These are phyloP conservation scores for Saxicola maurus DNA, from an alignment of 2,797 vertebrate genomes.

Conservation along the genomic window DNA sequence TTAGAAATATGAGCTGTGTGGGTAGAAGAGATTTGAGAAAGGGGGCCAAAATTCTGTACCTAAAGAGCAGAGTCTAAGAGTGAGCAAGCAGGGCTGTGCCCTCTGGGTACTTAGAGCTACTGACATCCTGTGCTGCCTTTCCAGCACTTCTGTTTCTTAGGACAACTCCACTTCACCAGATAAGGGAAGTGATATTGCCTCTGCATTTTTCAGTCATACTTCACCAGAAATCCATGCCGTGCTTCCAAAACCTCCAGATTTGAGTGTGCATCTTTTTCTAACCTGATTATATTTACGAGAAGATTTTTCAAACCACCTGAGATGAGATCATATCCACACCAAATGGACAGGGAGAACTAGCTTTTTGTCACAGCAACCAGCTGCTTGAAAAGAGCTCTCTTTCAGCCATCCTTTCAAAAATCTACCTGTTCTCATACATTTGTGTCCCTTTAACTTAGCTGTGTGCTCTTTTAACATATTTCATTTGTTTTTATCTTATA, in stretches of 20 bases:
- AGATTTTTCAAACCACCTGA: conserved; percentile 40
- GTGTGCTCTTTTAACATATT: conserved; percentile 29
- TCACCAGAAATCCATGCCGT: not conserved
- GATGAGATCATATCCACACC: conserved; percentile 43
- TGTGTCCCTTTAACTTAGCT: conserved; percentile 44
- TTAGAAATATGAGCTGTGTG: not conserved
- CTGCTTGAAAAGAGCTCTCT: conserved; percentile 36
- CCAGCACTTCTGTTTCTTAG: not conserved
- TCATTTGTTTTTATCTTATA: conserved; percentile 37
- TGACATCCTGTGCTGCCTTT: not conserved
- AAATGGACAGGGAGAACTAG: conserved; percentile 7
- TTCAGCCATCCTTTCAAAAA: conserved; percentile 48
- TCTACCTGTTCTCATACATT: conserved; percentile 40
- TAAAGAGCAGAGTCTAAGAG: not conserved
- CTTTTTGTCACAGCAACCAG: conserved; percentile 25
- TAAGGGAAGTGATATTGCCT: not conserved
- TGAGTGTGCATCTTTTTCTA: conserved; percentile 11
- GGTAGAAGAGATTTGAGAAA: not conserved
- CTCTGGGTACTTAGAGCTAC: not conserved
- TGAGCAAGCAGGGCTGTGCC: not conserved
- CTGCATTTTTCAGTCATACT: not conserved
- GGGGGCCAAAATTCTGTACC: not conserved
- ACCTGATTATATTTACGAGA: conserved; percentile 36
- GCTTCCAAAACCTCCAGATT: not conserved
- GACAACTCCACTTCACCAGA: not conserved